Conservation (phyloP, 2,113 vertebrate genomes). For the Myotis lucifugus region DNA sequence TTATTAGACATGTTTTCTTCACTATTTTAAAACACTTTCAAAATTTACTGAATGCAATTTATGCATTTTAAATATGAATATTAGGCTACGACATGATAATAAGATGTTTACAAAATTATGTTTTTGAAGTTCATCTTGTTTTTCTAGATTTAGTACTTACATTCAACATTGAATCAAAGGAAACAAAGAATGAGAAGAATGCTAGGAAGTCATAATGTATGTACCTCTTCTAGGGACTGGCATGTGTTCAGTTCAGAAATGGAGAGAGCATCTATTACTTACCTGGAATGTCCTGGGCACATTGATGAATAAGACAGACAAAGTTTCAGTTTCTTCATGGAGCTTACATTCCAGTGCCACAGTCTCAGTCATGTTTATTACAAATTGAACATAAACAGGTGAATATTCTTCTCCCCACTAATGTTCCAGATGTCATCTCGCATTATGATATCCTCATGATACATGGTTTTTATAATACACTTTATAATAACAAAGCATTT, state of each 20-base stretch:
- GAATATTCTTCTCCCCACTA: neutral
- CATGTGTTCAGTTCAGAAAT: neutral
- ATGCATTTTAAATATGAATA: neutral
- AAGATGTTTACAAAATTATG: neutral
- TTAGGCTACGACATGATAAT: neutral
- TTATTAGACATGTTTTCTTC: neutral
- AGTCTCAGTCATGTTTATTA: neutral
- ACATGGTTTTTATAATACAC: neutral
- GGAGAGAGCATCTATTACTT: neutral
- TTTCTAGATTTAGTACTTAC: constrained; percentile 25
- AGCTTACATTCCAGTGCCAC: neutral
- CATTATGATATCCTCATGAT: neutral
- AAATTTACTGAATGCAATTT: neutral
- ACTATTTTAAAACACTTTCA: neutral
- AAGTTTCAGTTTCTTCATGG: neutral
- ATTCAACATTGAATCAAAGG: neutral
- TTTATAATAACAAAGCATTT: neutral
- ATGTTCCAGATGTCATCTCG: neutral
- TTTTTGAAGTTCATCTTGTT: constrained; percentile 1
- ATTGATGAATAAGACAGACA: neutral
- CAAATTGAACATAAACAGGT: neutral
- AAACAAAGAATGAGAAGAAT: neutral
- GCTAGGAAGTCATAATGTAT: neutral
- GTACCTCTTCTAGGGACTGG: neutral
- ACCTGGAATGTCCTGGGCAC: neutral